Evolutionary conservation across 2,797 vertebrate species (phyloP), one percentile per base, ranked within the genome.

Genomic region (Gymnodraco acuticeps): DNA sequence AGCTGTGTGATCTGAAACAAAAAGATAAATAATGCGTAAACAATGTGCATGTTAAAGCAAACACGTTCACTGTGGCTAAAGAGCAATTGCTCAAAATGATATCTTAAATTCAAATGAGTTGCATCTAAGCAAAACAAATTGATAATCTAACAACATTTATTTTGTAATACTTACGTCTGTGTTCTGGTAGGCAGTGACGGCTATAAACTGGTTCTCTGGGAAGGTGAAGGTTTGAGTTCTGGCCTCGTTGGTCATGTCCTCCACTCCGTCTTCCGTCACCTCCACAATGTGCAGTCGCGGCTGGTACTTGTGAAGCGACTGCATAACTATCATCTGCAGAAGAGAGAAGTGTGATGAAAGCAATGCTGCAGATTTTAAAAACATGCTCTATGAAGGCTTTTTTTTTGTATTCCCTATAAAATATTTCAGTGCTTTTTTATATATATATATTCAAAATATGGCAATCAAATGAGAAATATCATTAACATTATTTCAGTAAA

Each of bases 121-220:
- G 16, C 11, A 15, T 43, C 10, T 0, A 15, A 75, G 62, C 15
- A 13, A 1, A 15, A 33, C 27, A 9, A 2, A 67, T 60, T 69
- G 41, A 31, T 54, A 58, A 19, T 64, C 0, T 0, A 33, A 10
- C 19, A 12, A 27, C 27, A 27, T 27, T 27, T 27, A 5, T 5
- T 27, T 27, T 27, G 27, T 27, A 27, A 27, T 10, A 12, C 97
- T 98, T 94, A 99, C 98, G 38, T 99, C 97, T 6, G 98, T 99
- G 85, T 99, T 99, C 88, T 99, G 98, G 93, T 99, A 99, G 0
- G 98, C 98, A 0, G 98, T 99, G 77, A 99, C 98, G 0, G 98
- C 98, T 69, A 99, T 99, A 87, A 99, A 99, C 93, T 99, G 98
- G 0, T 97, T 99, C 91, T 99, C 98, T 4, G 98, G 97, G 80